Evolutionary conservation across 1,140 invertebrate genomes (phyloP), one percentile per base, ranked within the genome.

Genomic region (Drosophila varians): DNA sequence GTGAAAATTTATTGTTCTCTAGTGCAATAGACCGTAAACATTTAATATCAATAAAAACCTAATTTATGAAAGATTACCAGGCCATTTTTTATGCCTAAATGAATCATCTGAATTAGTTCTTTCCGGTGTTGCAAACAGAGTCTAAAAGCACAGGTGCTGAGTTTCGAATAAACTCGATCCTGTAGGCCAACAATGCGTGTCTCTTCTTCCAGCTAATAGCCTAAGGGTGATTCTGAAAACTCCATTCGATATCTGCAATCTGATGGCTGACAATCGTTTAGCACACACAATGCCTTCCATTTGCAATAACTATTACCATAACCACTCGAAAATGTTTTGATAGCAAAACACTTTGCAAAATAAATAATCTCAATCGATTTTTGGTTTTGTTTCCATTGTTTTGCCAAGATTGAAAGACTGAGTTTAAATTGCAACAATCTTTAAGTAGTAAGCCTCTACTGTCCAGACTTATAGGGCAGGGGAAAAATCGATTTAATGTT

Each of bases 401-500:
- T 25, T 25, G 19, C 5, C 21, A 2, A 40, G 21, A 54, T 54
- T 54, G 36, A n/a, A 54, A 11, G 5, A 21, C n/a, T 55, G 7
- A 14, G 5, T 25, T 61, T 5, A 2, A 16, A 28, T 34, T 21
- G 8, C 16, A 4, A 16, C 3, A n/a, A 55, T 9, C 4, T 21
- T 43, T 8, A 34, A 31, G 36, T 40, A 36, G 26, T 31, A 57
- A 38, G 62, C 46, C 23, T 18, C 19, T 14, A 5, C 23, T 48
- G 18, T 4, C 19, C 28, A 7, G 34, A 5, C 51, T 54, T 25
- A 6, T 1, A 11, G 16, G n/a, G 45, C 38, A 8, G 38, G 8
- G 16, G 0, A 25, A 70, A 79, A 74, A 62, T 64, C 69, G 66
- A 80, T 80, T 77, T 43, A 53, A 72, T 76, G 53, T 61, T 61